These are phyloP conservation scores for Muntiacus muntjak DNA, from an alignment of 2,113 vertebrate genomes.

Conservation along the genomic window DNA sequence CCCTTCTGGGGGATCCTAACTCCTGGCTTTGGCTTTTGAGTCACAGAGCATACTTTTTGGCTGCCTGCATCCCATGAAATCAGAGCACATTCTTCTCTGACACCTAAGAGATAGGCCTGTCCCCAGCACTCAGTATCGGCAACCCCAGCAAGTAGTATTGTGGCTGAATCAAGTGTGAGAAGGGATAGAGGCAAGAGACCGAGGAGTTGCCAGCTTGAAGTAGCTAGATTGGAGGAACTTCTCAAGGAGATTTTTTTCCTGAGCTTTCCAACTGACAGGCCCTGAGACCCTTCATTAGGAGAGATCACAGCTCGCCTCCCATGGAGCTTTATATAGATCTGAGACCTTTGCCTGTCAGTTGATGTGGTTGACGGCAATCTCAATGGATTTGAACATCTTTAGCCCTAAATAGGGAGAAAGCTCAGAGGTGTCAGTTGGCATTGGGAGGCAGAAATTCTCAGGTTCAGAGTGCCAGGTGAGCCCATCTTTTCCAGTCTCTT, in stretches of 20 bases:
- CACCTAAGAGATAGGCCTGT: conserved; percentile 69
- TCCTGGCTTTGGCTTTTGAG: conserved; percentile 56
- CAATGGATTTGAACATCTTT: conserved; percentile 42
- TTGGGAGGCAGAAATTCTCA: neutral
- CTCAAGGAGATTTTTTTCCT: conserved; percentile 55
- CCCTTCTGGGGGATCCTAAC: conserved; percentile 47
- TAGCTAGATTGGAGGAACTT: conserved; percentile 57
- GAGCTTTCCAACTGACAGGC: conserved; percentile 55
- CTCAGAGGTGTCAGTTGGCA: neutral
- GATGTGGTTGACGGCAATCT: conserved; percentile 38
- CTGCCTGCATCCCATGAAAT: conserved; percentile 58
- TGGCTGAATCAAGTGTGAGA: conserved; percentile 55
- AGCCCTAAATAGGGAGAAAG: conserved; percentile 5
- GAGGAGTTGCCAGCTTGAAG: conserved; percentile 56
- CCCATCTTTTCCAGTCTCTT: conserved; percentile 6
- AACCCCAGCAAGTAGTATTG: conserved; percentile 50
- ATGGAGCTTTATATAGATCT: conserved; percentile 61
- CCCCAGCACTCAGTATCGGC: conserved; percentile 66
- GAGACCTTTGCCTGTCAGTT: conserved; percentile 47
- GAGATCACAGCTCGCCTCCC: conserved; percentile 59
- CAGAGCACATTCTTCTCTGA: conserved; percentile 73
- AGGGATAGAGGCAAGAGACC: conserved; percentile 61
- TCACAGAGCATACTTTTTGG: conserved; percentile 57
- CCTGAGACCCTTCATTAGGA: conserved; percentile 54
- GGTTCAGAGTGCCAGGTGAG: neutral